These are phyloP conservation scores for Baccha elongata DNA, from an alignment of 2,888 invertebrate genomes.

Conservation along the genomic window DNA sequence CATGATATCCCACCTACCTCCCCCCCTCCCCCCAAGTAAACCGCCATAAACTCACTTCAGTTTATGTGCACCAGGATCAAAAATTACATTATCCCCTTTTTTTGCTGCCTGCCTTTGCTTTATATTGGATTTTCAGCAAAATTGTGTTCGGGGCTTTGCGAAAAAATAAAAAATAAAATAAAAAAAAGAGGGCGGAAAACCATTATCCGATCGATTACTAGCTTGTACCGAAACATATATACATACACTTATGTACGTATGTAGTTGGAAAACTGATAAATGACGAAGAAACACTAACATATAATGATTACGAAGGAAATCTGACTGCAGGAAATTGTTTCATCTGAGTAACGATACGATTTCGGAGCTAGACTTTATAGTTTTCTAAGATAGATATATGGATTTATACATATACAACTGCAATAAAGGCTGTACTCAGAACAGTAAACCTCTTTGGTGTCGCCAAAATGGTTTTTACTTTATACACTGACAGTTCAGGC, in stretches of 20 bases:
- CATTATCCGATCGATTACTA: constrained; percentile 70
- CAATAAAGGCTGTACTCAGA: constrained; percentile 34
- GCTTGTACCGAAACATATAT: constrained; percentile 25
- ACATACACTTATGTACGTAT: constrained; percentile 34
- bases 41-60: constrained; percentile 44
- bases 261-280: constrained; percentile 37
- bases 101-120: constrained; percentile 11
- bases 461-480: not conserved
- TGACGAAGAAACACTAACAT: constrained; percentile 48
- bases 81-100: constrained; percentile 70
- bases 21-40: constrained; percentile 31
- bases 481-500: not conserved
- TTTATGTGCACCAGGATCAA: constrained; percentile 61
- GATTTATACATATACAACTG: not conserved
- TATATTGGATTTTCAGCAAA: constrained; percentile 70
- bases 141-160: constrained; percentile 61
- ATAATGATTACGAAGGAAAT: constrained; percentile 60
- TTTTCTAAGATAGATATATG: constrained; percentile 20
- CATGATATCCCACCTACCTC: too few relatives aligned
- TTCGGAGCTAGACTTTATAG: constrained; percentile 36
- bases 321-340: constrained; percentile 42
- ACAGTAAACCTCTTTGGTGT: constrained; percentile 13
- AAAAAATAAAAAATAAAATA: constrained; percentile 17
- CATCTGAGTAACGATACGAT: constrained; percentile 37
- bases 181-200: constrained; percentile 41